Evolutionary conservation across 2,888 invertebrate species (phyloP), one percentile per base, ranked within the genome.

Genomic region (Drosophila nr. fundita): DNA sequence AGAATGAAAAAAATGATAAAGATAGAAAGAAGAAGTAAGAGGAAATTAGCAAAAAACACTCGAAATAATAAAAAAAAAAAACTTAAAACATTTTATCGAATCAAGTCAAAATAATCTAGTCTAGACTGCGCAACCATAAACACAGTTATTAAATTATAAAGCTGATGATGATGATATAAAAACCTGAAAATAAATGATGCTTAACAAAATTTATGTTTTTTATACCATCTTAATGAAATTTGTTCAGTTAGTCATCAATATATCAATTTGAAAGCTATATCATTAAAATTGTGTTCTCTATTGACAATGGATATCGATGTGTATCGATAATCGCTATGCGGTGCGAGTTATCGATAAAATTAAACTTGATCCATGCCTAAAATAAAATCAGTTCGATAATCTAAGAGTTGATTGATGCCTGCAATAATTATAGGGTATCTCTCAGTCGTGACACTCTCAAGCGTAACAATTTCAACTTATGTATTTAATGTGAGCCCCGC

Each of bases 401-500:
- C 7, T 18, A 36, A 36, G 36, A 36, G 2, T 38, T n/a, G 3
- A 4, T 38, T 38, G n/a, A 36, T 18, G 29, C 4, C 6, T 29
- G n/a, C 30, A 30, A 4, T 1, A 32, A 15, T 15, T 15, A 10
- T 4, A 59, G 67, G 55, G 54, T 40, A 62, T 68, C 18, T 11
- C 4, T 1, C 5, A 55, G 50, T 54, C 15, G 8, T 15, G 45
- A 1, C 32, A 5, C 2, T n/a, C 21, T 2, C 13, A 21, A 10
- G 36, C 15, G 0, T 4, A 36, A 21, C 50, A 40, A 40, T 36
- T 60, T 18, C 7, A 24, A 18, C 29, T 50, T 64, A 2, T 30
- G 18, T 54, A 18, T 54, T 24, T 54, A 27, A 34, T 48, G 29
- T 30, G 15, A 27, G 52, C n/a, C 57, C 30, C 42, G 38, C 15